Evolutionary conservation across 2,113 vertebrate species (phyloP), one percentile per base, ranked within the genome.

Genomic region (Synchiropus splendidus): DNA sequence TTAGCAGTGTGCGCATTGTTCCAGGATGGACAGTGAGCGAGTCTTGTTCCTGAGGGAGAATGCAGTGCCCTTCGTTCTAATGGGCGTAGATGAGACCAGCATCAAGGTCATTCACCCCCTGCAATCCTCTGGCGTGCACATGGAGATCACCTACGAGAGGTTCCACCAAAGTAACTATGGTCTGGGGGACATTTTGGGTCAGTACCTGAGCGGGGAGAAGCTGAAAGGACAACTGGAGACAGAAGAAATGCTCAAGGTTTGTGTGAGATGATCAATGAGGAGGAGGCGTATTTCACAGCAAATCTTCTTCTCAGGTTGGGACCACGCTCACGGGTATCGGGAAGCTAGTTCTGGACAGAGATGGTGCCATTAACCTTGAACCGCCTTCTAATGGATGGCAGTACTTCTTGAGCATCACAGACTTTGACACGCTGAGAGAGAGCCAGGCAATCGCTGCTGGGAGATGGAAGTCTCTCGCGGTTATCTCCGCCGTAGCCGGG

Each of bases 191-290:
- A 68, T 91, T 18, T 58, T 91, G 12, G 77, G 84, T 48, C 87
- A 90, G 63, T 90, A 89, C 72, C 55, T 93, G 54, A 88, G 85
- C 0, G 90, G 91, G 9, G 87, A 91, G 69, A 93, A 93, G 49
- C 81, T 86, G 33, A 92, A 90, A 58, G 90, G 91, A 31, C 83
- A 89, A 48, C 68, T 93, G 52, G 89, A 93, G 81, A 91, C 85
- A 0, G 91, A 93, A 61, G 89, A 90, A 72, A 88, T 93, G 79
- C 83, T 92, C 37, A 86, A 85, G 9, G 78, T 78, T 32, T 37
- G 9, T 11, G 44, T 40, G 4, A 38, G 2, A 44, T 16, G 2
- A 10, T 18, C 8, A n/a, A 1, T 10, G 14, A n/a, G 2, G 6
- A 18, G 31, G 33, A 2, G n/a, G n/a, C n/a, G n/a, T n/a, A n/a